A percentile compares a stretch with the other conserved stretches of the same genome.
These are phyloP conservation scores for Acanthosoma haemorrhoidale DNA, from an alignment of 2,888 invertebrate genomes.

Conservation along the genomic window DNA sequence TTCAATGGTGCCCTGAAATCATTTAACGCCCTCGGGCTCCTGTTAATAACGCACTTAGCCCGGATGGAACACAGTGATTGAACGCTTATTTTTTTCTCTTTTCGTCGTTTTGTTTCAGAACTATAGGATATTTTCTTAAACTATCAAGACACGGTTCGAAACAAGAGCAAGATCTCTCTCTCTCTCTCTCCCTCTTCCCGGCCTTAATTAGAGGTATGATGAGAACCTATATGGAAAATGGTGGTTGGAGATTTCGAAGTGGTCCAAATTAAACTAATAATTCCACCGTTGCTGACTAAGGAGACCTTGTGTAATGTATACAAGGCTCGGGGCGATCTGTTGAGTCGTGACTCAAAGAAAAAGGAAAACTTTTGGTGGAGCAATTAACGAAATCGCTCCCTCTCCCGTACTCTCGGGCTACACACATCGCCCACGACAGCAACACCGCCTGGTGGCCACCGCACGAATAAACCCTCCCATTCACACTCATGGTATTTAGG, in stretches of 20 bases:
- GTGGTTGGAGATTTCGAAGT: not conserved
- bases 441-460: too few relatives aligned
- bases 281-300: conserved; percentile 8
- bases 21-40: not conserved
- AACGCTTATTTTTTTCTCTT: not conserved
- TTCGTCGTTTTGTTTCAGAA: not conserved
- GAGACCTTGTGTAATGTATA: conserved; percentile 4
- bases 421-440: too few relatives aligned
- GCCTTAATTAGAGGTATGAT: conserved; percentile 12
- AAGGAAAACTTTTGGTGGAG: conserved; percentile 11
- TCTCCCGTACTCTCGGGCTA: too few relatives aligned
- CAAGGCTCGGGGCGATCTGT: not conserved
- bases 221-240: conserved; percentile 12
- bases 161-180: not conserved
- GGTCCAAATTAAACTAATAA: conserved; percentile 12
- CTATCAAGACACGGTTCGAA: not conserved
- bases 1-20: not conserved
- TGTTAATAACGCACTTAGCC: conserved; percentile 6
- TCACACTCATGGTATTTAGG: too few relatives aligned
- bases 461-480: too few relatives aligned
- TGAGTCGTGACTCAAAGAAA: not conserved
- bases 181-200: too few relatives aligned
- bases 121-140: not conserved
- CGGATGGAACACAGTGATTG: conserved; percentile 1
- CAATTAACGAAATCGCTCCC: too few relatives aligned